Base-by-base conservation (phyloP, 2,113 vertebrate species). In the Oncorhynchus kisutch region DNA sequence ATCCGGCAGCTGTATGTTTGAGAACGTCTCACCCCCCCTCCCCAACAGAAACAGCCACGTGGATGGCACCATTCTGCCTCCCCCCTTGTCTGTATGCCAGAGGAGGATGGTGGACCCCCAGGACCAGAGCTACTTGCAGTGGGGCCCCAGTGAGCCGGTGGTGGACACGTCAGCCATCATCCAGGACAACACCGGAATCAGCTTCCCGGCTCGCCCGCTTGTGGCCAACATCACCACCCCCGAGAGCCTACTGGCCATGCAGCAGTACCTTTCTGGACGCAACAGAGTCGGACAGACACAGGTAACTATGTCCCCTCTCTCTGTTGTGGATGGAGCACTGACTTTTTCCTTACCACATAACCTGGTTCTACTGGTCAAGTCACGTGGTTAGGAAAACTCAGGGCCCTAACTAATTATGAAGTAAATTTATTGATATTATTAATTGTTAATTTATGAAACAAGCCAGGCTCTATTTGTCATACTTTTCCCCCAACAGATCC, bases 1-100 rank as follows among this genome's bases (percentile, higher is more conserved):
- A 18, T 79, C 75, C 3, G 90, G 74, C 74, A 89, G 88, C 0
- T 2, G 81, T 24, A 79, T 88, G 81, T 87, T 91, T 25, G 2
- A 80, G 18, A 86, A 72, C 14, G 77, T 69, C 70, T 65, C 79
- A 0, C 60, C 76, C 68, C 4, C 68, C 60, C 77, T 16, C 1
- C 16, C 84, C 57, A 67, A 70, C 0, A 64, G 81, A 3, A 34
- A 83, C 3, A 24, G 39, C 22, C 2, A 0, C 1, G 82, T 78
- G 29, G 48, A 54, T 5, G 57, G 74, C 45, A 68, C 48, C 16
- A 8, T 48, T 59, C 64, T 78, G 7, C 1, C 79, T 8, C 34
- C 7, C 0, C 0, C 73, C 2, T 29, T 72, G 18, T 51, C 90
- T 3, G 59, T 71, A 2, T 84, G 70, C 27, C 66, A 20, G 4